Conservation (phyloP, 2,888 invertebrate species). For the Mesodorylaimus sp. region DNA sequence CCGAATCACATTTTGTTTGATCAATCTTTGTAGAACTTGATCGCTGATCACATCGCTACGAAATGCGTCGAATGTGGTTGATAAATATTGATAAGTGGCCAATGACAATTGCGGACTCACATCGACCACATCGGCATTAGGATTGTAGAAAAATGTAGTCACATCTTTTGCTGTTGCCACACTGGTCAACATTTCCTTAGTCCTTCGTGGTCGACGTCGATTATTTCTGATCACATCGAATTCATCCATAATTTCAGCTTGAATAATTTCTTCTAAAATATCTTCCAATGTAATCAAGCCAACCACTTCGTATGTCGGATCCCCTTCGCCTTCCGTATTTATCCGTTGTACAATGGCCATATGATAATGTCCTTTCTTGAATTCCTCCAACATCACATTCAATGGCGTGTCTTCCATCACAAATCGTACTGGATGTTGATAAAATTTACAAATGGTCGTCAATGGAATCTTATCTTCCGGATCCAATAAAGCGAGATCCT, state of each 20-base stretch:
- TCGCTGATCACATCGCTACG: conserved; percentile 14
- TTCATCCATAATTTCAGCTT: conserved; percentile 92
- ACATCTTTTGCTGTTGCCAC: background rate
- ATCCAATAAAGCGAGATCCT: conserved; percentile 92
- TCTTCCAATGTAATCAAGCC: conserved; percentile 89
- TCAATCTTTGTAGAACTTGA: conserved; percentile 54
- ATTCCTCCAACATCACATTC: conserved; percentile 85
- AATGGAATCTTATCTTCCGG: conserved; percentile 90
- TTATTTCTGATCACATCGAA: conserved; percentile 66
- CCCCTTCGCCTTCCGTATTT: conserved; percentile 65
- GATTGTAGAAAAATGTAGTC: background rate
- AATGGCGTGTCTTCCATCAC: conserved; percentile 87
- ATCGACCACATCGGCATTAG: background rate
- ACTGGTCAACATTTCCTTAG: background rate
- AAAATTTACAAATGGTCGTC: conserved; percentile 72
- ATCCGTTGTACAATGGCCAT: conserved; percentile 46
- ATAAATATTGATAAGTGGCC: conserved; percentile 82
- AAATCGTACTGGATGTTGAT: conserved; percentile 67
- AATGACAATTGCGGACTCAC: conserved; percentile 59
- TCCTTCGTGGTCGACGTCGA: background rate
- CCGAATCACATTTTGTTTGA: conserved; percentile 66
- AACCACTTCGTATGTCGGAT: conserved; percentile 78
- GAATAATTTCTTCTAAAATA: conserved; percentile 91
- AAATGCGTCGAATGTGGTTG: conserved; percentile 27
- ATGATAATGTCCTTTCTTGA: conserved; percentile 52